Evolutionary conservation across 2,113 vertebrate genomes (phyloP).

Genomic region (Periophthalmus modestus): DNA sequence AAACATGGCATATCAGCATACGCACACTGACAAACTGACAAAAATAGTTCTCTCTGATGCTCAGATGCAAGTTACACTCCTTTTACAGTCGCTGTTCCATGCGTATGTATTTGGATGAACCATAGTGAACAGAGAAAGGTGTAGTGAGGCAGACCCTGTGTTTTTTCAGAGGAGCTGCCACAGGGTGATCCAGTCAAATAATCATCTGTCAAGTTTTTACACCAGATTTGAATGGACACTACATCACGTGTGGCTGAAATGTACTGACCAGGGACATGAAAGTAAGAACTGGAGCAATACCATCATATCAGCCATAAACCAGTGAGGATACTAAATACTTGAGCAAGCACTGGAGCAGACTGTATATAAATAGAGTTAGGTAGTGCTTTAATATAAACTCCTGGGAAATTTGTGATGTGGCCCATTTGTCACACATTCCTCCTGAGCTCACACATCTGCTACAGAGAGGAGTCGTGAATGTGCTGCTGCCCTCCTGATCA

Average conservation of each 20-base stretch:
- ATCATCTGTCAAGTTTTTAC: not conserved
- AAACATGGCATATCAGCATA: not conserved
- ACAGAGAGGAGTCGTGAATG: not conserved
- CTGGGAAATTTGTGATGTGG: not conserved
- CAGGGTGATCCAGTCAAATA: not conserved
- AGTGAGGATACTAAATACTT: not conserved
- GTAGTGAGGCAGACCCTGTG: too few species aligned
- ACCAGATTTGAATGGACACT: not conserved
- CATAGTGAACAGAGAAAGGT: not conserved
- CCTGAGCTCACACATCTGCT: not conserved
- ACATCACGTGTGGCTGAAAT: not conserved
- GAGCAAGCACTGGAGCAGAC: not conserved
- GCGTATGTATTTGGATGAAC: not conserved
- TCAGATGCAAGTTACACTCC: not conserved
- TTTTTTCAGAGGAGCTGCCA: not conserved
- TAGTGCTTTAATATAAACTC: not conserved
- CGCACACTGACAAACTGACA: not conserved
- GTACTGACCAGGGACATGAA: not conserved
- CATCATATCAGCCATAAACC: not conserved
- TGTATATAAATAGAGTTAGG: slow-evolving; percentile 1
- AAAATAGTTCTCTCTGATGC: not conserved
- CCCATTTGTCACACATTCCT: not conserved
- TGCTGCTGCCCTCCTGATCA: not conserved
- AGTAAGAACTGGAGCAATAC: not conserved
- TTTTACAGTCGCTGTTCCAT: not conserved